These are phyloP conservation scores for Chromis chromis DNA, from an alignment of 2,797 vertebrate genomes.

Conservation along the genomic window DNA sequence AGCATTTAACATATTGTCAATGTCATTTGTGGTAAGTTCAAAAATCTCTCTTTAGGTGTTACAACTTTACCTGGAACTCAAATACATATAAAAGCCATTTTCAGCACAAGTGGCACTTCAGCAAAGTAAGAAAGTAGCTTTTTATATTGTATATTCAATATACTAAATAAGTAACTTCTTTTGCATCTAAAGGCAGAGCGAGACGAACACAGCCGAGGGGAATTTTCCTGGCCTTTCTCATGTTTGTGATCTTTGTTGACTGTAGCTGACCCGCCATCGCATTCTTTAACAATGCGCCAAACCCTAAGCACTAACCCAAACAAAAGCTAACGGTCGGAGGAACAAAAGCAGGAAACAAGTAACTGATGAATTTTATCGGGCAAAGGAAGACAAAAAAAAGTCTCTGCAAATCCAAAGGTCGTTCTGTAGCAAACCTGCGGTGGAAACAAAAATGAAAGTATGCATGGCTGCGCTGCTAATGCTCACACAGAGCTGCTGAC, in stretches of 20 bases:
- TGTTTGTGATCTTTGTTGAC: constrained; percentile 26
- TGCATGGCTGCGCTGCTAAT: constrained; percentile 9
- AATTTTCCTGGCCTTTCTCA: constrained; percentile 18
- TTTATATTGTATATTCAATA: too few relatives aligned
- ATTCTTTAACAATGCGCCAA: constrained; percentile 46
- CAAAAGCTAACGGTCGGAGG: constrained; percentile 47
- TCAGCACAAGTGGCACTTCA: too few relatives aligned
- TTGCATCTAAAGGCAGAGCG: not conserved
- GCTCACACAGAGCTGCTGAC: constrained; percentile 29
- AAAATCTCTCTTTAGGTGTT: too few relatives aligned
- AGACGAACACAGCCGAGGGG: constrained; percentile 15
- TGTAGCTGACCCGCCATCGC: constrained; percentile 27
- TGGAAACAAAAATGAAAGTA: constrained; percentile 34
- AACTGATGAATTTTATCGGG: constrained; percentile 48
- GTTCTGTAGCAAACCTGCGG: constrained; percentile 27
- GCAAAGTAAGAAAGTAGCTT: too few relatives aligned
- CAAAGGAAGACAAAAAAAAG: constrained; percentile 48
- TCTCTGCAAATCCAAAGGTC: constrained; percentile 28
- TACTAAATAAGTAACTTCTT: not conserved
- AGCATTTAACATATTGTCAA: too few relatives aligned
- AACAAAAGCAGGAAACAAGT: constrained; percentile 75
- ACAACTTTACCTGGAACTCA: too few relatives aligned
- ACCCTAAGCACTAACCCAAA: constrained; percentile 40
- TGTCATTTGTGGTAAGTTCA: too few relatives aligned
- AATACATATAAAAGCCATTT: too few relatives aligned